Evolutionary conservation across 2,888 invertebrate species (phyloP).

Genomic region (Dyspetes luteomarginatus): DNA sequence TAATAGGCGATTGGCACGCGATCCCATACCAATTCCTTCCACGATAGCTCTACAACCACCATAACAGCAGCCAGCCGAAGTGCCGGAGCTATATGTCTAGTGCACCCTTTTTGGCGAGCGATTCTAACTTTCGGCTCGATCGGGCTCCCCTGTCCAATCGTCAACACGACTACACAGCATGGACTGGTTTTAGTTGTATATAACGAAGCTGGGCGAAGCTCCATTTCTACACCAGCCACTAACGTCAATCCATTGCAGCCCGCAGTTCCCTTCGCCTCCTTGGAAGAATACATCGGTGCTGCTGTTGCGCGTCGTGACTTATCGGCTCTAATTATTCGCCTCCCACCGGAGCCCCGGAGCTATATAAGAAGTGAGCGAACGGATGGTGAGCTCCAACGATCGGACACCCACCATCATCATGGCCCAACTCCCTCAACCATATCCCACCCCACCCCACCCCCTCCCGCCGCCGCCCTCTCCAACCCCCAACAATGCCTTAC

Average conservation of each 20-base stretch:
- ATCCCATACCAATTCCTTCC: constrained; percentile 73
- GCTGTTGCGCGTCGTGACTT: constrained; percentile 81
- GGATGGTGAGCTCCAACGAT: constrained; percentile 58
- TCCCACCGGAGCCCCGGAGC: constrained; percentile 45
- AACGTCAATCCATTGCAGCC: constrained; percentile 43
- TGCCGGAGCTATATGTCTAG: constrained; percentile 26
- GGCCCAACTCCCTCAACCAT: constrained; percentile 39
- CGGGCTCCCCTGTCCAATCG: constrained; percentile 62
- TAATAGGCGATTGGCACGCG: constrained; percentile 82
- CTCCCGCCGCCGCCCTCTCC: constrained; percentile 24
- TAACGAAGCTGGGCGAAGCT: constrained; percentile 56
- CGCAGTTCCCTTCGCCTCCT: neutral
- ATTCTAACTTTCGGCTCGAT: constrained; percentile 75
- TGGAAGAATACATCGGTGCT: constrained; percentile 64
- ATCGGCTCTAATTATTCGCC: constrained; percentile 83
- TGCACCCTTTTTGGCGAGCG: constrained; percentile 66
- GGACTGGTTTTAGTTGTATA: neutral
- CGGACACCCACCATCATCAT: constrained; percentile 51
- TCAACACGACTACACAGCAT: constrained; percentile 47
- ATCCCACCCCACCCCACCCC: constrained; percentile 39
- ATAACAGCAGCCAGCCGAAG: neutral
- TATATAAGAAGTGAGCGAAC: constrained; percentile 53
- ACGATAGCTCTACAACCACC: constrained; percentile 28
- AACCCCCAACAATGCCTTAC: constrained; percentile 51
- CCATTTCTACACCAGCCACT: constrained; percentile 65